Evolutionary conservation across 1,140 invertebrate genomes (phyloP).

Genomic region (Macrobrachium nipponense): DNA sequence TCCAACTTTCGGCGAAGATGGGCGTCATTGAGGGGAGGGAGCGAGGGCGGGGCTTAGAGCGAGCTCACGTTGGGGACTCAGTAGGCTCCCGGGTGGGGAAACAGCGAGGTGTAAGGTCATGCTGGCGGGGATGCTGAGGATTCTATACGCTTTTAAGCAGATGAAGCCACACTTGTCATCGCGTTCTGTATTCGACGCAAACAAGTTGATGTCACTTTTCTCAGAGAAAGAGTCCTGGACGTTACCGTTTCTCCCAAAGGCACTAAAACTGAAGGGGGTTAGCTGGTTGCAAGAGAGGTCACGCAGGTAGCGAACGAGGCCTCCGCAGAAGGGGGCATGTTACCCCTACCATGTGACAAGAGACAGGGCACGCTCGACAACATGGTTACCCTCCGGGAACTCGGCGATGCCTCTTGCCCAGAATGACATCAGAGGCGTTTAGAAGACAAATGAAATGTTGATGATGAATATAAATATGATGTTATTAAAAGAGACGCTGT

Average conservation of each 20-base stretch:
- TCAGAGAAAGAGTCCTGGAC: not conserved
- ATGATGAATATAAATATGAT: too few species aligned
- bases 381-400: conserved; percentile 28
- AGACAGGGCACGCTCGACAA: conserved; percentile 41
- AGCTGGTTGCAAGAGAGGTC: not conserved
- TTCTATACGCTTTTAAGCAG: conserved; percentile 1
- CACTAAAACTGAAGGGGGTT: not conserved
- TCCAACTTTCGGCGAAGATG: conserved; percentile 23
- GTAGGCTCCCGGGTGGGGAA: conserved; percentile 41
- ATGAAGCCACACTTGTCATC: too few species aligned
- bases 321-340: conserved; percentile 33
- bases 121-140: not conserved
- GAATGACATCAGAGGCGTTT: too few species aligned
- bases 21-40: conserved; percentile 25
- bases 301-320: not conserved
- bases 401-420: too few species aligned
- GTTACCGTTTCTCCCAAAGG: not conserved
- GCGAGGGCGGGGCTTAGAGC: conserved; percentile 51
- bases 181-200: not conserved
- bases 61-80: conserved; percentile 56
- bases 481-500: too few species aligned
- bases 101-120: conserved; percentile 15
- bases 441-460: too few species aligned
- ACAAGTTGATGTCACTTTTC: not conserved
- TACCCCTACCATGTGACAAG: conserved; percentile 59